These are phyloP conservation scores for Prietella phreatophila DNA, from an alignment of 2,113 vertebrate genomes.

Conservation along the genomic window DNA sequence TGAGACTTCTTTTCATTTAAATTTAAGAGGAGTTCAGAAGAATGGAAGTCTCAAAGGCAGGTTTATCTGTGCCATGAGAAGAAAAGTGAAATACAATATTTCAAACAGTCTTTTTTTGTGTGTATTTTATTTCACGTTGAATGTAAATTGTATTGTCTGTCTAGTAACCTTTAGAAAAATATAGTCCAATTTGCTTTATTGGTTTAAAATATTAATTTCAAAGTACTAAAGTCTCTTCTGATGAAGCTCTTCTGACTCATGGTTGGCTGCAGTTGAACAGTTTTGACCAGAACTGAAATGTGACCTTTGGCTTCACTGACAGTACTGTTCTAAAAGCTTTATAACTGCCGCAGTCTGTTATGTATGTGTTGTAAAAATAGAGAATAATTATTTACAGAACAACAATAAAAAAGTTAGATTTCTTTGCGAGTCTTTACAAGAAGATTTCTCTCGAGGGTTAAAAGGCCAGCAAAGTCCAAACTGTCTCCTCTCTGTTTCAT, in stretches of 20 bases:
- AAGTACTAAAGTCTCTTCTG: not conserved
- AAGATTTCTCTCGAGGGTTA: not conserved
- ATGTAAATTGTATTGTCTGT: not conserved
- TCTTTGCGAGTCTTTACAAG: not conserved
- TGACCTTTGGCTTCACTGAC: not conserved
- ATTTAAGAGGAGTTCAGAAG: not conserved
- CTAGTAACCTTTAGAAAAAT: not conserved
- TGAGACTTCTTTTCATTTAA: not conserved
- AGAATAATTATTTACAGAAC: not conserved
- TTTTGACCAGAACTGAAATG: not conserved
- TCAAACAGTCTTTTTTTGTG: too few species aligned
- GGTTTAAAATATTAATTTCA: not conserved
- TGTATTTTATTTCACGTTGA: not conserved
- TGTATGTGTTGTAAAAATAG: not conserved
- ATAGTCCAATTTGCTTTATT: not conserved
- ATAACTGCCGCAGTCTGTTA: not conserved
- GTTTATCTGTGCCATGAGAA: not conserved
- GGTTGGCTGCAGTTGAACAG: not conserved
- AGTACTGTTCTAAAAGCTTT: not conserved
- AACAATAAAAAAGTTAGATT: not conserved
- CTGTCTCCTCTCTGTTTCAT: conserved; percentile 11
- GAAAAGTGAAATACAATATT: not conserved
- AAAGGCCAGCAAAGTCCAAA: conserved; percentile 6
- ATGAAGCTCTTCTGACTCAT: not conserved
- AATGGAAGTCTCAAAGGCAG: not conserved